A percentile compares a stretch with the other conserved stretches of the same genome.
phyloP scores from a whole-genome alignment of 1,140 invertebrate genomes.

The Papilio polytes region DNA sequence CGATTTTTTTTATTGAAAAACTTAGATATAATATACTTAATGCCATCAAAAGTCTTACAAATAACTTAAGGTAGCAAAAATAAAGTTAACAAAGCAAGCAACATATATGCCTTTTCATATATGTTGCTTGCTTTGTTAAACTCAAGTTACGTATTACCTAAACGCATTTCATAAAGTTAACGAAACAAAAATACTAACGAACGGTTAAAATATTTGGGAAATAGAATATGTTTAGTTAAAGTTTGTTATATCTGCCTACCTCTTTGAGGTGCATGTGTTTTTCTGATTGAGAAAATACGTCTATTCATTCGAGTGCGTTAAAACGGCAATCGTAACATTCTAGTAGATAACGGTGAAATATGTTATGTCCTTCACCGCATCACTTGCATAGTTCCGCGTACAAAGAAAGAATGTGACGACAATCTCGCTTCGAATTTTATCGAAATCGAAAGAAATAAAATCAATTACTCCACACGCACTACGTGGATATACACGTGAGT shows the following conservation, averaged over 20 bases:
- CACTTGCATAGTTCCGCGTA: conserved; percentile 14
- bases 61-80: background rate
- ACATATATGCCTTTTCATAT: too few relatives aligned
- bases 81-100: too few relatives aligned
- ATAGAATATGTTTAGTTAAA: too few relatives aligned
- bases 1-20: background rate
- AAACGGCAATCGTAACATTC: background rate
- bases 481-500: conserved; percentile 48
- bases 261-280: too few relatives aligned
- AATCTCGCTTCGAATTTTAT: conserved; percentile 42
- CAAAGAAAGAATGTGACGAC: conserved; percentile 37
- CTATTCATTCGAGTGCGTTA: background rate
- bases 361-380: conserved; percentile 10
- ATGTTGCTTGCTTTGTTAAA: too few relatives aligned
- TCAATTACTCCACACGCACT: conserved; percentile 48
- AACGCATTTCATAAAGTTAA: too few relatives aligned
- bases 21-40: background rate
- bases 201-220: too few relatives aligned
- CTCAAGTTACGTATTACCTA: too few relatives aligned
- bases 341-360: conserved; percentile 3
- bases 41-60: background rate
- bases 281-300: background rate
- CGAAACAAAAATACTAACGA: too few relatives aligned
- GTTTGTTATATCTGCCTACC: too few relatives aligned
- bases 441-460: conserved; percentile 52